phyloP scores from a whole-genome alignment of 1,140 invertebrate species.

The Spodoptera frugiperda region DNA sequence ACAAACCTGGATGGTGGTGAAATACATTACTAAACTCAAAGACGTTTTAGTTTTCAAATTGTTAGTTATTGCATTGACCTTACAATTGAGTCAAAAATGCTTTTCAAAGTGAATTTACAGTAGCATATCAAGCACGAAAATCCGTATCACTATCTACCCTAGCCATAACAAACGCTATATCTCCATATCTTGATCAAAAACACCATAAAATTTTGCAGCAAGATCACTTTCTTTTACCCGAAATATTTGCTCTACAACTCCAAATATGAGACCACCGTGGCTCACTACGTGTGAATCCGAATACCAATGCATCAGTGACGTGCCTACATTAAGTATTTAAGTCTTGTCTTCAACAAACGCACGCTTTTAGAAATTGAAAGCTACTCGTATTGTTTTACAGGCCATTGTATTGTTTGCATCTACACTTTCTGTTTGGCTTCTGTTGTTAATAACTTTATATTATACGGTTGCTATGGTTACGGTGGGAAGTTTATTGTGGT shows the following conservation, averaged over 20 bases:
- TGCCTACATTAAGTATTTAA: constrained; percentile 21
- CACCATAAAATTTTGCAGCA: too few relatives aligned
- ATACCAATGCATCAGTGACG: neutral
- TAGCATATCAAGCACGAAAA: too few relatives aligned
- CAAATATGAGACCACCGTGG: constrained; percentile 5
- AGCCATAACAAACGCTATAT: too few relatives aligned
- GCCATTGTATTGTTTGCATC: constrained; percentile 21
- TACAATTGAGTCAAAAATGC: too few relatives aligned
- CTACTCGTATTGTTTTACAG: constrained; percentile 19
- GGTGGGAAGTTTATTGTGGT: constrained; percentile 10
- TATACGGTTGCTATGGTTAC: constrained; percentile 10
- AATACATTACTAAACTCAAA: too few relatives aligned
- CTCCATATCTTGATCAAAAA: too few relatives aligned
- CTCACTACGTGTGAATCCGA: neutral
- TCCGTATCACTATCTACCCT: too few relatives aligned
- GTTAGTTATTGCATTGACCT: too few relatives aligned
- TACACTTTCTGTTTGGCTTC: constrained; percentile 27
- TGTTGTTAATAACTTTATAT: constrained; percentile 4
- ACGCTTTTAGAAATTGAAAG: constrained; percentile 35
- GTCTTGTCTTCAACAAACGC: constrained; percentile 24
- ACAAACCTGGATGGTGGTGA: too few relatives aligned
- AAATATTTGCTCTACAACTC: neutral
- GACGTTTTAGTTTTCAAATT: too few relatives aligned
- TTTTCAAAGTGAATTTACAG: too few relatives aligned
- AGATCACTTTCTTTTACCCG: too few relatives aligned